Evolutionary conservation across 2,797 vertebrate genomes (phyloP), one percentile per base, ranked within the genome.

Genomic region (Oreortyx pictus): DNA sequence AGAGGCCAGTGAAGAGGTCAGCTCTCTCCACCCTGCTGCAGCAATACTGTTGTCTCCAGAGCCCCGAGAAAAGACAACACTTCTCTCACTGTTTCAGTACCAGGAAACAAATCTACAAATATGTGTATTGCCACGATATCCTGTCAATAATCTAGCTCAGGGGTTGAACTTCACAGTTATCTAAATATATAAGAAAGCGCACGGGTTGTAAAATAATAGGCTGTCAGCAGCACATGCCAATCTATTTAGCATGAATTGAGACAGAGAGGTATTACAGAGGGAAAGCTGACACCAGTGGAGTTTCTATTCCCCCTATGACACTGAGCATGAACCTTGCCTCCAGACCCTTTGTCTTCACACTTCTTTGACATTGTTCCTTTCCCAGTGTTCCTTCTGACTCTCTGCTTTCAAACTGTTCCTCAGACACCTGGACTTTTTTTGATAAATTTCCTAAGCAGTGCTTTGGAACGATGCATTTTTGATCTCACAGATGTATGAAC

Each of bases 311-410:
- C 95, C 70, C 20, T 92, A 31, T 81, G 90, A 94, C 92, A 87
- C 82, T 19, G 82, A 87, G 82, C 77, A 65, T 17, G 17, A 94
- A 95, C 95, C 76, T 92, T 94, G 82, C 82, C 82, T 95, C 87
- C 71, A 88, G 89, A 89, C 71, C 87, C 74, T 94, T 95, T 94
- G 82, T 95, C 93, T 96, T 96, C 95, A 91, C 93, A 96, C 95
- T 94, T 95, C 85, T 92, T 87, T 81, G 92, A 94, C 79, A 93
- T 83, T 82, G 80, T 83, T 94, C 66, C 82, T 89, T 95, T 94
- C 89, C 82, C 41, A 61, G 11, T 54, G 85, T 74, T 95, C 77
- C 67, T 95, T 95, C 89, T 92, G 84, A 92, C 64, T 94, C 62
- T 87, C 73, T 1, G 4, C 87, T 88, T 94, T 94, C 94, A 96